Conservation (phyloP, 2,797 vertebrate genomes). For the Poecile montanus region DNA sequence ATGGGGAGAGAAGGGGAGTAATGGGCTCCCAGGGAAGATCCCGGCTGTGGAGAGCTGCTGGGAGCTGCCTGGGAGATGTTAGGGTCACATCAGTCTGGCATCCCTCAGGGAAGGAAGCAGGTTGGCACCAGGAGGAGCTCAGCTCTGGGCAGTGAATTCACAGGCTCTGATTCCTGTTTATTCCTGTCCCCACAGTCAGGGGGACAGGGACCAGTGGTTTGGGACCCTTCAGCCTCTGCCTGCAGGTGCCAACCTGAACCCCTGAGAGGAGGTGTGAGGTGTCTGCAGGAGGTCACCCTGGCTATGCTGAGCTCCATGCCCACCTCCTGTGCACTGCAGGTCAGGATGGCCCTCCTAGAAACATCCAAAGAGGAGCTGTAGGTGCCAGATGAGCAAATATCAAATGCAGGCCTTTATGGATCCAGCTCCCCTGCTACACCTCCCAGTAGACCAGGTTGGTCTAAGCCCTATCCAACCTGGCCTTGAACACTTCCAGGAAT, state of each 20-base stretch:
- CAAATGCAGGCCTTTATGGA: no score
- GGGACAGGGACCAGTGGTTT: not conserved
- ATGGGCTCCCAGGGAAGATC: not conserved
- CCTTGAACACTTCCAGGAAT: not conserved
- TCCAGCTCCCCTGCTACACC: not conserved
- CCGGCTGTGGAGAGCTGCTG: not conserved
- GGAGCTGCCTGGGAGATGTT: constrained; percentile 26
- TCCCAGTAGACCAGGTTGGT: not conserved
- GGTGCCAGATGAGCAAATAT: not conserved
- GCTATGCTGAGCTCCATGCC: not conserved
- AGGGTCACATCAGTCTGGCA: not conserved
- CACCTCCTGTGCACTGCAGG: not conserved
- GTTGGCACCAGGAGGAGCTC: constrained; percentile 27
- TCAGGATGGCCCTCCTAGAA: not conserved
- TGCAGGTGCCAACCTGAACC: not conserved
- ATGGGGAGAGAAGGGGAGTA: constrained; percentile 2
- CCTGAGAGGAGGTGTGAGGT: not conserved
- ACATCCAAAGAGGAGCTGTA: not conserved
- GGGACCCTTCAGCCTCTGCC: not conserved
- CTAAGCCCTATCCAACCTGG: not conserved
- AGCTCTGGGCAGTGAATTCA: not conserved
- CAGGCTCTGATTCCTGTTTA: not conserved
- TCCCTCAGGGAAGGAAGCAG: not conserved
- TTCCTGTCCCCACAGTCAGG: not conserved
- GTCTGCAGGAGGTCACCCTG: not conserved